A percentile compares a stretch with the other conserved stretches of the same genome.
Conservation (phyloP, 2,113 vertebrate genomes). For the Thinocorus orbignyianus region DNA sequence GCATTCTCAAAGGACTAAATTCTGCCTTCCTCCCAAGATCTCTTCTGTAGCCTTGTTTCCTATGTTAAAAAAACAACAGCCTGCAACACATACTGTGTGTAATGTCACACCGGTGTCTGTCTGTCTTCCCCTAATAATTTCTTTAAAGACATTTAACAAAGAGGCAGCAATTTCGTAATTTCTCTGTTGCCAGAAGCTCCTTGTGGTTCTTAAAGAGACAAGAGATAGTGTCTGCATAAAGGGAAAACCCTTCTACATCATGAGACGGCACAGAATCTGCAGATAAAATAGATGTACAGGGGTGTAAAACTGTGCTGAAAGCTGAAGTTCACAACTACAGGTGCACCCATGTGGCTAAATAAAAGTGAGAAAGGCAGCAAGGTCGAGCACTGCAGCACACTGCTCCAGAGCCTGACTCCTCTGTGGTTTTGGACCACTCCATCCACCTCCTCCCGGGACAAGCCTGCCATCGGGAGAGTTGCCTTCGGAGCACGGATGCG, state of each 20-base stretch:
- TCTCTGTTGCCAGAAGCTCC: not conserved
- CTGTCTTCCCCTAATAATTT: not conserved
- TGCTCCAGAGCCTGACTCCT: not conserved
- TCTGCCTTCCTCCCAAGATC: not conserved
- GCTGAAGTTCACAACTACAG: not conserved
- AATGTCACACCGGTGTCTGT: not conserved
- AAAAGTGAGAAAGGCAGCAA: not conserved
- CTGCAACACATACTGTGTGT: not conserved
- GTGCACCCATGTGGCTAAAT: not conserved
- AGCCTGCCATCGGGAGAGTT: not conserved
- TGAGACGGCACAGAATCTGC: rapidly evolving
- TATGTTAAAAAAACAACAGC: rapidly evolving
- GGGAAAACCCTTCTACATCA: not conserved
- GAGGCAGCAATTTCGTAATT: not conserved
- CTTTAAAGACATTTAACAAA: not conserved
- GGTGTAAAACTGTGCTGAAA: not conserved
- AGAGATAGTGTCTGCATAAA: rapidly evolving
- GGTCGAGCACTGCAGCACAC: not conserved
- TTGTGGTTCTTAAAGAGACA: not conserved
- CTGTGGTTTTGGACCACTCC: not conserved
- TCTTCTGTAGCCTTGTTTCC: not conserved
- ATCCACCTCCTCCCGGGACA: not conserved
- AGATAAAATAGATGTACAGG: not conserved
- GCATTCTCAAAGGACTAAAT: not conserved
- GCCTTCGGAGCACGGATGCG: rapidly evolving